Evolutionary conservation across 2,113 vertebrate genomes (phyloP), one percentile per base, ranked within the genome.

Genomic region (Cranoglanis bouderius): DNA sequence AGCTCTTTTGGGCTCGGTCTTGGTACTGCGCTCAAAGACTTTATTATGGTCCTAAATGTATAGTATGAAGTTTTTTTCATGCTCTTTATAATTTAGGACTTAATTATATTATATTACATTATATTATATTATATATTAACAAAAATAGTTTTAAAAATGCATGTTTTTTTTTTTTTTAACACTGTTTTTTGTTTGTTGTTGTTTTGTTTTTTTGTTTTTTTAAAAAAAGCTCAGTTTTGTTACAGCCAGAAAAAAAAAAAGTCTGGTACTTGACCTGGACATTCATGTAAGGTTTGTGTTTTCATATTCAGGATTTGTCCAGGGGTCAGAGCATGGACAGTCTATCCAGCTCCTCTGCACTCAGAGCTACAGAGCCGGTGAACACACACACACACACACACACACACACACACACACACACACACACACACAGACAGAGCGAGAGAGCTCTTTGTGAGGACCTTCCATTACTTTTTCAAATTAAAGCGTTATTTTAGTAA

Each of bases 351-450:
- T 90, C 95, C 53, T 97, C 97, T 91, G 96, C 96, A 0, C 21
- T 98, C 93, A 97, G 97, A 88, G 97, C 97, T 86, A 97, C 97
- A 91, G 97, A 99, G 91, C 97, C 98, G 89, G 98, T 99, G 93
- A 97, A 97, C n/a, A 18, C n/a, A 18, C 32, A 1, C 29, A 19
- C 67, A 40, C 78, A 43, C 35, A 38, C 63, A 63, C 65, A 87
- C 46, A 24, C 46, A 67, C 19, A 14, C 61, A n/a, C 40, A 32
- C 63, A 63, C 32, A 75, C 19, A 26, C 21, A 75, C 8, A 75
- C 19, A 43, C 35, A 43, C 35, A 24, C 19, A 26, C 3, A 13
- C 2, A 65, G 1, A 24, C 6, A 57, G 1, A 13, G 51, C 10
- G 51, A 57, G 55, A 19, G 51, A 3, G 29, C 2, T n/a, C 26